Percentiles rank a stretch among this genome's conserved stretches.
phyloP scores from a whole-genome alignment of 1,140 invertebrate genomes.

The Homarus americanus region DNA sequence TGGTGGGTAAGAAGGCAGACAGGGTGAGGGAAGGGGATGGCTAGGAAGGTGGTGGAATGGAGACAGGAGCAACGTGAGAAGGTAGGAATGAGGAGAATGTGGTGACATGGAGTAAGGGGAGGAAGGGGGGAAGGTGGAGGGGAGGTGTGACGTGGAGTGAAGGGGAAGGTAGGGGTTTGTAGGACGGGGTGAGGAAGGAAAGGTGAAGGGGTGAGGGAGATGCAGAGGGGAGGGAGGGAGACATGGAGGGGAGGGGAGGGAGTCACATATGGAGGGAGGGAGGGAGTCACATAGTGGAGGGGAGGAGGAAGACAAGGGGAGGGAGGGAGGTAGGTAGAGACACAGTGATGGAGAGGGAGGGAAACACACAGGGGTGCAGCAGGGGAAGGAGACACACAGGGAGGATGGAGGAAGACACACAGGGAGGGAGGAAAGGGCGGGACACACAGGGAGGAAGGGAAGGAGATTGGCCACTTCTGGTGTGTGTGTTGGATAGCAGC shows the following conservation, averaged over 20 bases:
- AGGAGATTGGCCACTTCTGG: neutral
- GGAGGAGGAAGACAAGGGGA: neutral
- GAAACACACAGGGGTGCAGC: neutral
- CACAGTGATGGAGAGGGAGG: neutral
- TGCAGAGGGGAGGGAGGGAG: neutral
- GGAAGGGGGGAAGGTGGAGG: neutral
- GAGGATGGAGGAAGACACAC: neutral
- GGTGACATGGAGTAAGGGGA: neutral
- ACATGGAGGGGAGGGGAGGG: neutral
- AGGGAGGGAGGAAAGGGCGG: neutral
- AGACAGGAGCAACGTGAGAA: neutral
- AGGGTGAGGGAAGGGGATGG: neutral
- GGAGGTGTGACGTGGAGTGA: too few relatives aligned
- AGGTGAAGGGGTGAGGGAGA: too few relatives aligned
- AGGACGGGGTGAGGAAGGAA: neutral
- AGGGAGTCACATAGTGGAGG: neutral
- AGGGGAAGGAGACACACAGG: neutral
- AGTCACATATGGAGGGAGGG: neutral
- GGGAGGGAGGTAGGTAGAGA: neutral
- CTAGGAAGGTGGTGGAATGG: too few relatives aligned
- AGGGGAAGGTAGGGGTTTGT: neutral
- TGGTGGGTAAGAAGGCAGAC: neutral
- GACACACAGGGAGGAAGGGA: neutral
- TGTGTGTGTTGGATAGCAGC: conserved; percentile 22
- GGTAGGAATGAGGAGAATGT: neutral